Evolutionary conservation across 2,113 vertebrate species (phyloP).

Genomic region (Campylomormyrus tamandua): DNA sequence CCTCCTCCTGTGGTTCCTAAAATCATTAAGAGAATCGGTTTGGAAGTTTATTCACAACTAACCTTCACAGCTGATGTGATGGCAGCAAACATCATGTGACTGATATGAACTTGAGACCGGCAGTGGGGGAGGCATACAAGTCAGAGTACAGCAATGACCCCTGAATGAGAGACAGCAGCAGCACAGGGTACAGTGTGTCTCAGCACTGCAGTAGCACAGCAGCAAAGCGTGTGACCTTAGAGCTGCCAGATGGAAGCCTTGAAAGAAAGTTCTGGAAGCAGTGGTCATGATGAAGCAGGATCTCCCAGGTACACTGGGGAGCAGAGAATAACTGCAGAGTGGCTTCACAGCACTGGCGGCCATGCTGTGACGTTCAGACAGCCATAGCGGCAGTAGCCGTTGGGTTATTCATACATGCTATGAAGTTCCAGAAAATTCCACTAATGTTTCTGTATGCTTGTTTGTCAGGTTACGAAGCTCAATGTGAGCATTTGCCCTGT

Average conservation of each 20-base stretch:
- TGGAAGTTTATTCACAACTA: neutral
- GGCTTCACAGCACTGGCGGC: neutral
- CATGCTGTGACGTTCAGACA: neutral
- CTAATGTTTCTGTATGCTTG: neutral
- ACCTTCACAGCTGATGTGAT: neutral
- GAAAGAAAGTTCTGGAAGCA: neutral
- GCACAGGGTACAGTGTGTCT: neutral
- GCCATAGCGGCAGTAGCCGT: neutral
- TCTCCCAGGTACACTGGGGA: neutral
- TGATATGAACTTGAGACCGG: neutral
- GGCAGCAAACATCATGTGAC: neutral
- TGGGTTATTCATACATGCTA: neutral
- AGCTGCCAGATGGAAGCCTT: neutral
- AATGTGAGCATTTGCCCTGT: neutral
- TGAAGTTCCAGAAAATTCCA: neutral
- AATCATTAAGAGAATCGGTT: neutral
- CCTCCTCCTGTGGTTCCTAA: neutral
- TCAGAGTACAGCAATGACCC: neutral
- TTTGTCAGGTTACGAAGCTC: neutral
- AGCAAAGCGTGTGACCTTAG: neutral
- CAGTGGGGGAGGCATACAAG: neutral
- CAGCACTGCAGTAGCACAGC: neutral
- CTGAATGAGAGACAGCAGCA: neutral
- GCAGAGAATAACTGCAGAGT: neutral
- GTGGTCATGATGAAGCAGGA: neutral